Evolutionary conservation across 2,113 vertebrate genomes (phyloP).

Genomic region (Casuarius casuarius): DNA sequence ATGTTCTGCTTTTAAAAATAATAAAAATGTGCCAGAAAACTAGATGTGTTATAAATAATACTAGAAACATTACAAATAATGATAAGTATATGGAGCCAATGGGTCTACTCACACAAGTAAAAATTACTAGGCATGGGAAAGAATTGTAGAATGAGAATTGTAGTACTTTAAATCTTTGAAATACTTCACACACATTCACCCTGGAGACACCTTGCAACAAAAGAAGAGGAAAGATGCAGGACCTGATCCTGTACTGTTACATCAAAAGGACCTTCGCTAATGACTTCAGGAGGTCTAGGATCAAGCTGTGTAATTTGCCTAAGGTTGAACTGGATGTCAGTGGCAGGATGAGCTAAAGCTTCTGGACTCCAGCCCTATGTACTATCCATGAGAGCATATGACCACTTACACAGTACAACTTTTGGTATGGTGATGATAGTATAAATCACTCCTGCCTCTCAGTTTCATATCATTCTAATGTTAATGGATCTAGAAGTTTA

Average conservation of each 20-base stretch:
- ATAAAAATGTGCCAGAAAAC: conserved; percentile 39
- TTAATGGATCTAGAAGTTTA: neutral
- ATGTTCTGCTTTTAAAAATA: conserved; percentile 38
- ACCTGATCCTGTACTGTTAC: neutral
- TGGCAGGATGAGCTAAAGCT: conserved; percentile 26
- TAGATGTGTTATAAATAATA: conserved; percentile 45
- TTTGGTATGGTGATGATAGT: neutral
- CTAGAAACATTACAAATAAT: conserved; percentile 48
- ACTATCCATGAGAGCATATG: neutral
- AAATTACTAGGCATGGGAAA: conserved; percentile 42
- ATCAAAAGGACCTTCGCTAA: neutral
- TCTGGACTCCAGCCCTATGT: neutral
- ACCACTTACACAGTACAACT: neutral
- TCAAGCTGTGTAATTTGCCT: conserved; percentile 14
- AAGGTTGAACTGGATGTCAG: conserved; percentile 1
- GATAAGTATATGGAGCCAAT: neutral
- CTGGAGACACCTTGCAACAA: neutral
- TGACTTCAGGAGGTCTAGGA: conserved; percentile 30
- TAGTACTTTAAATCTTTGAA: conserved; percentile 26
- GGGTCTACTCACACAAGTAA: conserved; percentile 17
- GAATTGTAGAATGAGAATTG: conserved; percentile 12
- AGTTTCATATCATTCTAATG: neutral
- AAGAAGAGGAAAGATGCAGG: neutral
- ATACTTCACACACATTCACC: neutral
- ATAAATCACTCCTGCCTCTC: neutral